Percentiles rank a stretch among this genome's conserved stretches.
Conservation (phyloP, 2,888 invertebrate genomes). For the Trisateles emortualis region DNA sequence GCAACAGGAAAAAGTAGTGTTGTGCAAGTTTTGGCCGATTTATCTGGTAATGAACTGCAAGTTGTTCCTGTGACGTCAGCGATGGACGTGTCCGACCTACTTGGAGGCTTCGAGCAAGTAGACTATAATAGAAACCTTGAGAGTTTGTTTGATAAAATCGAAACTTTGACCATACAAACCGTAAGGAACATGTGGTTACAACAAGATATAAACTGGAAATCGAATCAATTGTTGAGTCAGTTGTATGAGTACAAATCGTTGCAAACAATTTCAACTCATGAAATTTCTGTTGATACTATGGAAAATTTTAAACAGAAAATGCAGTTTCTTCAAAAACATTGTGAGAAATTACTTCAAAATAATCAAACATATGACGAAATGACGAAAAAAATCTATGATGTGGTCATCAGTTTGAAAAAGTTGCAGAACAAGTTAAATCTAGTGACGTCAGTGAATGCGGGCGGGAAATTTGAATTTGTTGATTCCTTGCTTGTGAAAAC, state of each 20-base stretch:
- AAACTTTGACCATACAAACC: slow-evolving; percentile 82
- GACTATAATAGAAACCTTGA: slow-evolving; percentile 92
- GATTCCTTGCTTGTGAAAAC: slow-evolving; percentile 96
- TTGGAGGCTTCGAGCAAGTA: slow-evolving; percentile 99
- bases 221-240: slow-evolving; percentile 63
- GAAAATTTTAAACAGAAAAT: slow-evolving; percentile 66
- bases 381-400: slow-evolving; percentile 55
- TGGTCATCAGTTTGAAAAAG: slow-evolving; percentile 65
- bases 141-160: slow-evolving; percentile 87
- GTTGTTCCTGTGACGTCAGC: slow-evolving; percentile 95
- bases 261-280: slow-evolving; percentile 44
- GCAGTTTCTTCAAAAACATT: slow-evolving; percentile 63
- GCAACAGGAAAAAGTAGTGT: slow-evolving; percentile 93
- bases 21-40: slow-evolving; percentile 91
- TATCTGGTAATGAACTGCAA: slow-evolving; percentile 91
- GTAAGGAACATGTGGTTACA: slow-evolving; percentile 80
- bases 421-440: slow-evolving; percentile 77
- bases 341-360: slow-evolving; percentile 56
- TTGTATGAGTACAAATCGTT: slow-evolving; percentile 66
- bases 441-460: slow-evolving; percentile 90
- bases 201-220: slow-evolving; percentile 55
- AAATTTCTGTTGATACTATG: slow-evolving; percentile 56
- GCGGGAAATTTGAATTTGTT: slow-evolving; percentile 98
- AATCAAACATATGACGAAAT: slow-evolving; percentile 42
- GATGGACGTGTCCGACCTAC: slow-evolving; percentile 97